A percentile compares a stretch with the other conserved stretches of the same genome.
Conservation (phyloP, 2,113 vertebrate genomes). For the Microcebus murinus region DNA sequence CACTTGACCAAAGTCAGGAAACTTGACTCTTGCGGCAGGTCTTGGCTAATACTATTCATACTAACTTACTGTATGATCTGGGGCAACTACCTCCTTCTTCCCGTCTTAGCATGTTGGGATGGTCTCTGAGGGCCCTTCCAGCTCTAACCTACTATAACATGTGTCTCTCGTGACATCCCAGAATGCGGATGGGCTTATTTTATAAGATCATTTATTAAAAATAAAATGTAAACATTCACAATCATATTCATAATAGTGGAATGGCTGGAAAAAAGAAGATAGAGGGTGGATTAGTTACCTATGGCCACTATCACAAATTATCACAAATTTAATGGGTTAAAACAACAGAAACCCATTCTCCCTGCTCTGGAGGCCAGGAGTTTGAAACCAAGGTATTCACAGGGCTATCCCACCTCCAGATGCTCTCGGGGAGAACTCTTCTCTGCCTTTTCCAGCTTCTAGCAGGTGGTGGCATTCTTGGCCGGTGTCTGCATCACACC, state of each 20-base stretch:
- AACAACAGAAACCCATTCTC: not conserved
- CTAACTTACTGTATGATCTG: not conserved
- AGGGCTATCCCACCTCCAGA: not conserved
- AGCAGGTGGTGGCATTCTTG: not conserved
- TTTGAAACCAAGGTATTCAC: not conserved
- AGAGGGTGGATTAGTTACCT: not conserved
- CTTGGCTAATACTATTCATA: not conserved
- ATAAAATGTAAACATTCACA: not conserved
- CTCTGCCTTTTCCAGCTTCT: not conserved
- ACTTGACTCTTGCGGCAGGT: not conserved
- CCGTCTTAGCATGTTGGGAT: not conserved
- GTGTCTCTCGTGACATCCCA: not conserved
- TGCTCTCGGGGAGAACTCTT: not conserved
- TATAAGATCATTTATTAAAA: constrained; percentile 3
- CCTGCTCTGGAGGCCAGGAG: not conserved
- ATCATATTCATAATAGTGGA: not conserved
- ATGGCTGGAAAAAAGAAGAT: not conserved
- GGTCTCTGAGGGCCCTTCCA: not conserved
- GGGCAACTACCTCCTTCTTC: not conserved
- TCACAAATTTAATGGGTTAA: not conserved
- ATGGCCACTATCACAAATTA: not conserved
- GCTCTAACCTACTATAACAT: not conserved
- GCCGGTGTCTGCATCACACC: not conserved
- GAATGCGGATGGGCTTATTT: not conserved
- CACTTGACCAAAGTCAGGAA: not conserved